These are phyloP conservation scores for Machimus atricapillus DNA, from an alignment of 2,888 invertebrate genomes.

Conservation along the genomic window DNA sequence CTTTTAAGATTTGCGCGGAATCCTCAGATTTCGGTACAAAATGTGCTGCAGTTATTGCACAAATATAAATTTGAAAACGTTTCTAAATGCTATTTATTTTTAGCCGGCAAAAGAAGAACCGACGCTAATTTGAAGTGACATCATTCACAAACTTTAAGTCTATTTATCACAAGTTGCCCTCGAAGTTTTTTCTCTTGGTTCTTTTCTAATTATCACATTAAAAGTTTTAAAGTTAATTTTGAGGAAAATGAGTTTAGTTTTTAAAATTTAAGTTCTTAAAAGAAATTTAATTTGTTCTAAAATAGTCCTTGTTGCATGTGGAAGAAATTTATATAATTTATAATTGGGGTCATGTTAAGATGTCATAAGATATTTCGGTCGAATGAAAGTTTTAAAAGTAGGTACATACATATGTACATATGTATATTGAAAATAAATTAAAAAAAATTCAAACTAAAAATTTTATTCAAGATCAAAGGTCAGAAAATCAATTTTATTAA, in stretches of 20 bases:
- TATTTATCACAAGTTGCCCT: neutral
- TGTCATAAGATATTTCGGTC: too few relatives aligned
- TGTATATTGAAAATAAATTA: too few relatives aligned
- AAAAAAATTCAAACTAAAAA: too few relatives aligned
- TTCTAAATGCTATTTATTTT: neutral
- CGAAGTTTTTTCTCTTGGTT: neutral
- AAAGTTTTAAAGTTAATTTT: neutral
- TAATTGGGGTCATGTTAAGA: too few relatives aligned
- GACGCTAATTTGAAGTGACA: neutral
- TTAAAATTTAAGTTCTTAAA: neutral
- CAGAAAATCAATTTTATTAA: too few relatives aligned
- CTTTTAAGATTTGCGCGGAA: neutral
- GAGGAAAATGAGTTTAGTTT: neutral
- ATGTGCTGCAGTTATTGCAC: neutral
- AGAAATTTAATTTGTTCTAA: neutral
- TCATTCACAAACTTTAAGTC: neutral
- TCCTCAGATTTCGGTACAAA: neutral
- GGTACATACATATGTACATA: too few relatives aligned
- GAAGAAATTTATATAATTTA: too few relatives aligned
- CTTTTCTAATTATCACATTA: neutral
- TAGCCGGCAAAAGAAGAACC: neutral
- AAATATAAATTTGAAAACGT: neutral
- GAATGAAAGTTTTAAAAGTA: too few relatives aligned
- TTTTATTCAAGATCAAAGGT: too few relatives aligned
- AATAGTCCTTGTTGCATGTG: neutral